Evolutionary conservation across 2,113 vertebrate genomes (phyloP).

Genomic region (Odocoileus hemionus): DNA sequence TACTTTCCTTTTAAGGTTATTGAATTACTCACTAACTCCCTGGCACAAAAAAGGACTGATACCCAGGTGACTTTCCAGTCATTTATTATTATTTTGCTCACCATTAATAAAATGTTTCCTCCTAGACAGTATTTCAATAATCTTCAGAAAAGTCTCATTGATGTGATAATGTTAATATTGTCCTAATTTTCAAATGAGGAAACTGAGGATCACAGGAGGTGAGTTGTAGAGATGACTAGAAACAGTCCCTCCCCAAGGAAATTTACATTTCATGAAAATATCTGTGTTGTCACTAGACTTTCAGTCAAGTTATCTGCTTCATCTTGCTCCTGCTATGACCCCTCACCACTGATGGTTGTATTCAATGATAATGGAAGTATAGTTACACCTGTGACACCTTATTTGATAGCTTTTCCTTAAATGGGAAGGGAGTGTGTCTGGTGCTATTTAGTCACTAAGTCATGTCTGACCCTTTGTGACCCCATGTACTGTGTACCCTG

Average conservation of each 20-base stretch:
- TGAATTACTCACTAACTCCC: not conserved
- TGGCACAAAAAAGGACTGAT: conserved; percentile 3
- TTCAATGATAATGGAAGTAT: not conserved
- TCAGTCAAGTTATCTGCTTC: not conserved
- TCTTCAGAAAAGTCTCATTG: not conserved
- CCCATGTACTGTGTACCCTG: not conserved
- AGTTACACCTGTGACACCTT: not conserved
- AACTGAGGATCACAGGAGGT: not conserved
- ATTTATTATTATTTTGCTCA: not conserved
- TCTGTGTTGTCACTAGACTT: not conserved
- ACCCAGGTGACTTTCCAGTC: not conserved
- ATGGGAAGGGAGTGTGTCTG: not conserved
- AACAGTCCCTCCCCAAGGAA: not conserved
- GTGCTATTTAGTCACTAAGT: not conserved
- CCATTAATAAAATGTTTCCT: not conserved
- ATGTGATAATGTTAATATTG: not conserved
- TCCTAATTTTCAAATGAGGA: not conserved
- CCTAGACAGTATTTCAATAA: not conserved
- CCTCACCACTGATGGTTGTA: no score
- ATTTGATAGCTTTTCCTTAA: not conserved
- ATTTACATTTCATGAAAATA: not conserved
- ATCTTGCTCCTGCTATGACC: not conserved
- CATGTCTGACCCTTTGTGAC: not conserved
- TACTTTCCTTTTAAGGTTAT: not conserved
- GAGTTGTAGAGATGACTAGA: not conserved